Evolutionary conservation across 1,140 invertebrate species (phyloP), one percentile per base, ranked within the genome.

Genomic region (Temnothorax curvispinosus): DNA sequence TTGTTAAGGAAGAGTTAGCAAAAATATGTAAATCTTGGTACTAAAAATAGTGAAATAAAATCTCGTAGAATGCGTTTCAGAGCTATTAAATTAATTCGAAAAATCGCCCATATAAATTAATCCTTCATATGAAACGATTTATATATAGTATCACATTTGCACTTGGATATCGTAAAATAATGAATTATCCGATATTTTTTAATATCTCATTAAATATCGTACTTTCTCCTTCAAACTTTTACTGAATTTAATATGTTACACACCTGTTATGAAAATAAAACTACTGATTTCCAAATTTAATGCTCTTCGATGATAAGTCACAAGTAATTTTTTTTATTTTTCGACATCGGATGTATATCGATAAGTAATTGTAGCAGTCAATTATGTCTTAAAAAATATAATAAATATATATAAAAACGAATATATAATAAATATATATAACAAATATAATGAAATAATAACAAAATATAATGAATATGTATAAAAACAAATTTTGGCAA

Each of bases 41-140:
- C 3, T 27, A 27, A 84, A 84, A 84, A 35, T 47, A 74, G 8
- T 32, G 41, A 8, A 75, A 52, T 15, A 5, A 65, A 60, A 85
- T 35, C 21, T 35, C 27, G 60, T 15, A 15, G 44, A 77, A 18
- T 50, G 38, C 15, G 47, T n/a, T 80, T 2, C 2, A 38, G 1
- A 80, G 2, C 56, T 64, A 80, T 82, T 71, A 41, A 67, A 60
- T 81, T 60, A 71, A 86, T 72, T 60, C 8, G 5, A 69, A 41
- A 50, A 41, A 50, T 8, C 1, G n/a, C 13, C 7, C 52, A 78
- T 80, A 58, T 80, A 67, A 67, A 84, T 74, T 58, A 44, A 47
- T 82, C 9, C 58, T 74, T 74, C 11, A 47, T 58, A 15, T 9
- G n/a, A 2, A 27, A 50, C 11, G n/a, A 11, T 60, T 47, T n/a